phyloP scores from a whole-genome alignment of 2,888 invertebrate species.

The Acleris emargana region DNA sequence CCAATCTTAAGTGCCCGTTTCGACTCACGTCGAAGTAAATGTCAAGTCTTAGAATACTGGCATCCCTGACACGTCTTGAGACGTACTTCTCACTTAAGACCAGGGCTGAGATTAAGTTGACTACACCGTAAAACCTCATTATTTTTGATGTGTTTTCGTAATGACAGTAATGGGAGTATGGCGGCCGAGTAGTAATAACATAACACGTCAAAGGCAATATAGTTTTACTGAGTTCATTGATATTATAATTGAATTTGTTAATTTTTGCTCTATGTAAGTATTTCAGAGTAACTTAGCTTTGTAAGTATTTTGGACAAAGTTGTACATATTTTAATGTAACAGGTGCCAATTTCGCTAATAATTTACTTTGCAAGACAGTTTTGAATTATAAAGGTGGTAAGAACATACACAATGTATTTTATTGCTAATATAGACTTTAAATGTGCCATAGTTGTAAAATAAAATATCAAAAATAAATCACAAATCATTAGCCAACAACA shows the following conservation, averaged over 20 bases:
- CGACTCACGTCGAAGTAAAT: no score
- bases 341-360: slow-evolving; percentile 13
- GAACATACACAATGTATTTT: background rate
- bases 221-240: no score
- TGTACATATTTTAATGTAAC: slow-evolving; percentile 15
- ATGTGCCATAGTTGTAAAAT: slow-evolving; percentile 17
- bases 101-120: no score
- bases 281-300: background rate
- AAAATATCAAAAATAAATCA: background rate
- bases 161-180: no score
- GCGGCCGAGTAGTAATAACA: no score
- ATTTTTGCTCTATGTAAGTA: background rate
- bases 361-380: slow-evolving; percentile 2
- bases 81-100: no score
- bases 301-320: background rate
- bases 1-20: no score
- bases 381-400: background rate
- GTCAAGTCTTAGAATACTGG: no score
- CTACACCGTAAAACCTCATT: no score
- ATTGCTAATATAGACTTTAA: slow-evolving; percentile 12
- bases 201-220: no score
- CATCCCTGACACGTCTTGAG: no score
- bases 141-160: no score
- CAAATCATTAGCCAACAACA: background rate
- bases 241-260: background rate